phyloP scores from a whole-genome alignment of 1,140 invertebrate species.

The Cylas formicarius region DNA sequence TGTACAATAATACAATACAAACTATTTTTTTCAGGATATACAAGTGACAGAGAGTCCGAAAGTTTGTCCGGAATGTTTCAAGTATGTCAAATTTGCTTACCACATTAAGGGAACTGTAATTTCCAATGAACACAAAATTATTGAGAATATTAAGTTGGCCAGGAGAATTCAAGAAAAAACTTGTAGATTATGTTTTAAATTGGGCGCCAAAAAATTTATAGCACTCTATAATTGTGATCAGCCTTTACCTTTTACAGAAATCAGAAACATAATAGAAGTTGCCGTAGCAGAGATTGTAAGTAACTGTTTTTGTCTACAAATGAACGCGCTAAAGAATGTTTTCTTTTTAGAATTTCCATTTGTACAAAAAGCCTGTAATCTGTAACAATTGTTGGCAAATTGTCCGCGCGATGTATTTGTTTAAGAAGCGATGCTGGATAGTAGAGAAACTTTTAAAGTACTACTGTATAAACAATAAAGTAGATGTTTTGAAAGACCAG shows the following conservation, averaged over 20 bases:
- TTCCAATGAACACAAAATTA: neutral
- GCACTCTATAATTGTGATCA: neutral
- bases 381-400: neutral
- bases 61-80: neutral
- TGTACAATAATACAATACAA: neutral
- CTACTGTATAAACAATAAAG: neutral
- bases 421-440: neutral
- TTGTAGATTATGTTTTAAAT: neutral
- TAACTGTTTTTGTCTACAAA: neutral
- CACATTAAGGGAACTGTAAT: neutral
- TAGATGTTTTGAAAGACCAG: neutral
- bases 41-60: neutral
- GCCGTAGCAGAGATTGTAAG: neutral
- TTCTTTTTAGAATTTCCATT: neutral
- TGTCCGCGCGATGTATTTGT: neutral
- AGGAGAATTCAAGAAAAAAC: neutral
- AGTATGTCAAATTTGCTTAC: neutral
- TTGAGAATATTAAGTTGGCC: neutral
- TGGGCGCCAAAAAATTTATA: neutral
- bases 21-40: slow-evolving; percentile 2
- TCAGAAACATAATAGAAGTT: neutral
- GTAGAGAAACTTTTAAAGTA: neutral
- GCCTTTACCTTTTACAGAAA: neutral
- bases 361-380: neutral
- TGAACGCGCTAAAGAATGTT: neutral